phyloP scores from a whole-genome alignment of 2,797 vertebrate genomes.

The Chanos chanos region DNA sequence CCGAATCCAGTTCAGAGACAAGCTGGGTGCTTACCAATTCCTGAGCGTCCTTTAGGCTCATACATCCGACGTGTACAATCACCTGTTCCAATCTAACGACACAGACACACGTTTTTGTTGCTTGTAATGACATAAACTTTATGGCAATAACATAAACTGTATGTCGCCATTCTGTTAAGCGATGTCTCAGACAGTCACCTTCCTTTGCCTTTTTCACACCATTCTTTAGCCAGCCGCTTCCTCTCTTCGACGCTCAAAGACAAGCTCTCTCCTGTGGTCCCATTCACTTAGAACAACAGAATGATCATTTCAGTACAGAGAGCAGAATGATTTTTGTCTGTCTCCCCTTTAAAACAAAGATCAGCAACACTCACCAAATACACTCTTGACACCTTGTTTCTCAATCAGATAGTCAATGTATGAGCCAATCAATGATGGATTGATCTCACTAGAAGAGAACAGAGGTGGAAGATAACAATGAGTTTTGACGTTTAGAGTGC shows the following conservation, averaged over 20 bases:
- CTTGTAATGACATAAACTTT: no score
- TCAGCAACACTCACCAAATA: constrained; percentile 84
- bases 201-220: constrained; percentile 79
- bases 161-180: no score
- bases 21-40: constrained; percentile 78
- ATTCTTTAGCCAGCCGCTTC: constrained; percentile 80
- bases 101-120: background rate
- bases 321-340: background rate
- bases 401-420: constrained; percentile 86
- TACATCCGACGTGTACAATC: constrained; percentile 87
- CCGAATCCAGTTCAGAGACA: background rate
- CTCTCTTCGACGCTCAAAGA: constrained; percentile 84
- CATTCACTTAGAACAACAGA: constrained; percentile 78
- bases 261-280: constrained; percentile 90
- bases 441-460: constrained; percentile 74
- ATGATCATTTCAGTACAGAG: background rate
- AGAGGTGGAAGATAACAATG: background rate
- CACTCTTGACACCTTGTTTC: constrained; percentile 77
- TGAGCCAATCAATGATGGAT: constrained; percentile 73
- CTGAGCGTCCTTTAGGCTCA: constrained; percentile 84
- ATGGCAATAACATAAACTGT: no score
- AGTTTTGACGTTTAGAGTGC: no score
- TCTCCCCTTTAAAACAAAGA: background rate
- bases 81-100: constrained; percentile 80
- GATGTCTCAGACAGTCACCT: constrained; percentile 74